Base-by-base conservation (phyloP, 2,113 vertebrate genomes). In the Phainopepla nitens region DNA sequence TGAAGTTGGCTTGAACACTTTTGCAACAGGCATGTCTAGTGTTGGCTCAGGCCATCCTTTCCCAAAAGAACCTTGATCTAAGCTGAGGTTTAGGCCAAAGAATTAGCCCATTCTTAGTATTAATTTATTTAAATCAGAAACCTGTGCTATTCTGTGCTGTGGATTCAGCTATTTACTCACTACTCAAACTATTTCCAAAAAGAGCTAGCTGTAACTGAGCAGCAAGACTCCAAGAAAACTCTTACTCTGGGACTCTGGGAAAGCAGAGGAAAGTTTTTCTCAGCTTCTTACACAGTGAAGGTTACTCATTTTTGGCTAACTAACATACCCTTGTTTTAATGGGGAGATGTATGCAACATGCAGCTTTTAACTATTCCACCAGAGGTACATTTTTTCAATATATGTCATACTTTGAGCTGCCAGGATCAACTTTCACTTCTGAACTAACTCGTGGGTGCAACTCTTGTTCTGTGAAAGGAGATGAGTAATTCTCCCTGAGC, bases 1-100 rank as follows among this genome's bases (percentile, higher is more conserved):
- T 93, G 83, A 96, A 70, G 94, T 92, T 96, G 93, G 94, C 90
- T 96, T 97, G 97, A 96, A 96, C 96, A 94, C 93, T 95, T 95
- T 95, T 97, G 93, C 96, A 97, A 91, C 93, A 93, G 93, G 39
- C 4, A 0, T 90, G 87, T 93, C 84, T 79, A 33, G 44, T 77
- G 53, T 96, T 94, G 95, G 93, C 92, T 94, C 80, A 83, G 96
- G 95, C 93, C 92, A 83, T 91, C 71, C 31, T 90, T 95, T 96
- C 94, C 97, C 92, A 91, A 81, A 91, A 91, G 60, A 97, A 87
- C 85, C 78, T 90, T 91, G 91, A 90, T 81, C 71, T 53, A 96
- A 95, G 70, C 81, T 0, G 27, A 85, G 79, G 84, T 95, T 93
- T 93, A 91, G 95, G 94, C 95, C 96, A 96, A 96, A 95, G 93